Evolutionary conservation across 2,888 invertebrate genomes (phyloP), one percentile per base, ranked within the genome.

Genomic region (Heliconius charithonia): DNA sequence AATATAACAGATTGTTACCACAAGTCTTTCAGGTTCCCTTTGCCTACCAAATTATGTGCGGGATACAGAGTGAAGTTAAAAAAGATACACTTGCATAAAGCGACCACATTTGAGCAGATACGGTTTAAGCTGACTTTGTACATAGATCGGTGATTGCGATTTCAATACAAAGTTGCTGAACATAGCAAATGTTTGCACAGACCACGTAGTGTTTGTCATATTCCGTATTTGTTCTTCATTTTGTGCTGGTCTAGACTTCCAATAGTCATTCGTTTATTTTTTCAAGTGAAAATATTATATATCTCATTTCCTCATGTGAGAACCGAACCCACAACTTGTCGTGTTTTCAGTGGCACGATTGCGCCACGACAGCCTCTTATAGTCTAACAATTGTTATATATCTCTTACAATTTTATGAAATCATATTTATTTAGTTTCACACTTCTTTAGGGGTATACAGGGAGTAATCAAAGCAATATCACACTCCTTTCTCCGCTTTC

Each of bases 111-210:
- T 12, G 25, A 41, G 25, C 69, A 41, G 19, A 69, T n/a, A 69
- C 41, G 3, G 25, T 16, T 25, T 69, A 41, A 69, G 37, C 67
- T 67, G 37, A 37, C 32, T 67, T 67, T n/a, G 37, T 37, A 67
- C 37, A 67, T 67, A 69, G 13, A 69, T 69, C 69, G n/a, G n/a
- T 69, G 41, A 69, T 69, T 69, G 25, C 25, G n/a, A 69, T 69
- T 69, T 41, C 69, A 25, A 69, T 69, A 69, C 69, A 37, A 67
- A 37, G 41, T 69, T 41, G 69, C 69, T 10, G 32, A 67, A 13
- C 67, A 37, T 37, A 69, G 7, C 41, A 69, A 37, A 67, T 67
- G 37, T 37, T 67, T n/a, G 67, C n/a, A n/a, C 13, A n/a, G 37
- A 67, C 32, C 13, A 37, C 4, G 37, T 67, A n/a, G 32, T 37